Base-by-base conservation (phyloP, 2,113 vertebrate genomes). In the Xiphophorus maculatus region DNA sequence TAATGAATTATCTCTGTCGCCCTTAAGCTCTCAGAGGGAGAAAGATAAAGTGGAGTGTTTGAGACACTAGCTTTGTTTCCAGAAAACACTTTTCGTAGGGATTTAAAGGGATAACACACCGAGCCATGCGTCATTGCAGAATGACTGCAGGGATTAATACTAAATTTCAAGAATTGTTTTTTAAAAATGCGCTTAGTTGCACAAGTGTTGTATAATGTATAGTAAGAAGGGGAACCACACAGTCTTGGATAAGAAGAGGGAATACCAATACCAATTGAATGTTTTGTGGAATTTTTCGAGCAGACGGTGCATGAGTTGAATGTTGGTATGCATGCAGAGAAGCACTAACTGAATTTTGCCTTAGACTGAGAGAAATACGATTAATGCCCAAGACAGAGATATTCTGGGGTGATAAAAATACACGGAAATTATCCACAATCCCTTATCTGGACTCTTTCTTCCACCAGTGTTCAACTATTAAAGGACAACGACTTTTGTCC, bases 251-350 rank as follows among this genome's bases (percentile, higher is more conserved):
- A 68, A 78, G 63, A 79, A 64, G 84, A 89, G 86, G 85, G 80
- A 87, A 81, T 73, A 90, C 89, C 80, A 87, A 82, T 73, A 90
- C 89, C 80, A 89, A 82, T 84, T 63, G 71, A 91, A 91, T 92
- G 90, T 93, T 69, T 84, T 44, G 44, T 58, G 83, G 83, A 69
- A 13, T 29, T 63, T 72, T 82, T 80, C 62, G 69, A 87, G 87
- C 84, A 79, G 87, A 87, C 72, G 80, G 80, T 90, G 88, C 84
- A 90, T 89, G 92, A 83, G 82, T 87, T 83, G 81, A 77, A 85
- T 90, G 44, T 48, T 87, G 66, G 89, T 89, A 91, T 92, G 90
- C 90, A 94, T 91, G 91, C 87, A 84, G 77, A 86, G 69, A 90
- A 84, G 83, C 87, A 86, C 84, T 90, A 88, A 87, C 83, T 84